Base-by-base conservation (phyloP, 2,888 invertebrate species). In the Pyrocoelia pectoralis region DNA sequence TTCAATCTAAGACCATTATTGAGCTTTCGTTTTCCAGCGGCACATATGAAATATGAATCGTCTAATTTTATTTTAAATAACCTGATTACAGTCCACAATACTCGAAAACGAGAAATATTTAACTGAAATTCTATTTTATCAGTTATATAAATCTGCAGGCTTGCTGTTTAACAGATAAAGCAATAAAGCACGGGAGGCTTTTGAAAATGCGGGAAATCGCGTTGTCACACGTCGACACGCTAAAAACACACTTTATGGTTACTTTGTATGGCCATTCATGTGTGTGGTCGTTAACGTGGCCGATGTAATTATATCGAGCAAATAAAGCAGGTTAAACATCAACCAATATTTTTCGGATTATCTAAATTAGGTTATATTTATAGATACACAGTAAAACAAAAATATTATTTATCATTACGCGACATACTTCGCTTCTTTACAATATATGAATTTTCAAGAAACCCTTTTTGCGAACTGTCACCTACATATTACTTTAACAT, bases 161-260 rank as follows among this genome's bases (percentile, higher is more conserved):
- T 33, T 33, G 33, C 33, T 33, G 33, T 33, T 33, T 33, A 33
- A 33, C 33, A 33, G 33, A 33, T 33, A 33, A 33, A 33, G 33
- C 33, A 33, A 33, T 33, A 33, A 33, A 33, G 33, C 33, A 33
- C 33, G 33, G n/a, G n/a, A 33, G 33, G 33, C 33, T 33, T 33
- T 33, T 33, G 33, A 33, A 33, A 33, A 33, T 33, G 33, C 33
- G 33, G 33, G 3, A n/a, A 33, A 33, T 33, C 33, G 33, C 33
- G 33, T 33, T 33, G 33, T 33, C 33, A 33, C 33, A 33, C 33
- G 33, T 33, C 33, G 2, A n/a, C 33, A 33, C 33, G 33, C 33
- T 33, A 33, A 33, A 33, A 33, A 33, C 33, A 33, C 33, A 33
- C 33, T 33, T 33, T 33, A 33, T 33, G 33, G 33, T 33, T 33